Evolutionary conservation across 2,888 invertebrate species (phyloP).

Genomic region (Acronicta alni): DNA sequence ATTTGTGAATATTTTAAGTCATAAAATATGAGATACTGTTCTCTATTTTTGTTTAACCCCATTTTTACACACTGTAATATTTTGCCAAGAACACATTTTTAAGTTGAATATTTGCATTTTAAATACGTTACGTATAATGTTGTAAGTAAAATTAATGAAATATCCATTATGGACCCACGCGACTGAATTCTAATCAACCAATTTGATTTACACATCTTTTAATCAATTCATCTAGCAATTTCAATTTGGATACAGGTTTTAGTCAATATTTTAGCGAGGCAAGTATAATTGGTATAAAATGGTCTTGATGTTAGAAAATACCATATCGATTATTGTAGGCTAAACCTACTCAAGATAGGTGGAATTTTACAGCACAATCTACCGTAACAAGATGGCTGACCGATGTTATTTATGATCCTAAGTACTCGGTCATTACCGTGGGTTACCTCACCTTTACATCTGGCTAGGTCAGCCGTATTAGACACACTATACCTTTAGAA

Average conservation of each 20-base stretch:
- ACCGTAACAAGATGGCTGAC: conserved; percentile 4
- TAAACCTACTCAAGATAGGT: background rate
- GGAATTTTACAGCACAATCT: conserved; percentile 21
- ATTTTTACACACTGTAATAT: background rate
- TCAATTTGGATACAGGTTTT: too few relatives aligned
- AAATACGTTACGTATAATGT: too few relatives aligned
- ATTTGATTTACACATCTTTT: background rate
- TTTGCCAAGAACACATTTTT: background rate
- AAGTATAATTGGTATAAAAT: too few relatives aligned
- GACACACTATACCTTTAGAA: background rate
- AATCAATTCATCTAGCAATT: too few relatives aligned
- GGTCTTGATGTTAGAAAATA: background rate
- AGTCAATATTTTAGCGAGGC: too few relatives aligned
- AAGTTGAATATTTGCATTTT: background rate
- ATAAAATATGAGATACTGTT: background rate
- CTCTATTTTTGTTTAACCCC: background rate
- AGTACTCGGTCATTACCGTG: conserved; percentile 6
- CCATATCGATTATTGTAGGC: conserved; percentile 9
- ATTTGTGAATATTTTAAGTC: background rate
- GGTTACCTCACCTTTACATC: background rate
- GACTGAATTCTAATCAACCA: background rate
- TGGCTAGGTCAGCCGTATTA: background rate
- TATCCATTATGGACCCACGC: too few relatives aligned
- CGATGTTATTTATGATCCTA: conserved; percentile 23
- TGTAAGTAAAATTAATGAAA: too few relatives aligned